These are phyloP conservation scores for Sturnira hondurensis DNA, from an alignment of 2,113 vertebrate species.

Conservation along the genomic window DNA sequence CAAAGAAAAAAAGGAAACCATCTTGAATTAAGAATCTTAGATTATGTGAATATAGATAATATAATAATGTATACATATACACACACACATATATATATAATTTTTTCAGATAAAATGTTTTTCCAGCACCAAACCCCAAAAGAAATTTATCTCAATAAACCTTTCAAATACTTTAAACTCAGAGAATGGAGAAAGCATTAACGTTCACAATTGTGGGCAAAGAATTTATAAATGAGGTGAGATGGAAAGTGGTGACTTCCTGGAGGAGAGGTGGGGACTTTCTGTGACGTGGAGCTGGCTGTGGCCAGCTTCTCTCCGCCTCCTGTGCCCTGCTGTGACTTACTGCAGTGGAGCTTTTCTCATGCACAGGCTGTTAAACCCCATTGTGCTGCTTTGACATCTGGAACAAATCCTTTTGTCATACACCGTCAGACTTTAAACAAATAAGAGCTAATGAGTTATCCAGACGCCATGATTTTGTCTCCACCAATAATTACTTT, in stretches of 20 bases:
- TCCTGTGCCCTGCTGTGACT: not conserved
- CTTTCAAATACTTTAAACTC: slow-evolving; percentile 27
- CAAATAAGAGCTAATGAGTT: slow-evolving; percentile 71
- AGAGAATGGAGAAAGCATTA: slow-evolving; percentile 29
- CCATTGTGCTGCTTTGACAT: slow-evolving; percentile 51
- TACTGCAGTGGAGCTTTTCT: not conserved
- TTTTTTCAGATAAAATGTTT: slow-evolving; percentile 21
- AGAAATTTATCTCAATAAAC: not conserved
- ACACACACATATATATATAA: not conserved
- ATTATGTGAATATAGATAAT: not conserved
- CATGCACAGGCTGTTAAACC: slow-evolving; percentile 25
- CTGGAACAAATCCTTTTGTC: slow-evolving; percentile 72
- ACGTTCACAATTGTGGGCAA: not conserved
- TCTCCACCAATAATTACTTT: slow-evolving; percentile 48
- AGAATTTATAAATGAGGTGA: not conserved
- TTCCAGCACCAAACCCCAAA: not conserved
- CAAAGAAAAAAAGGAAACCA: not conserved
- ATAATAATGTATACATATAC: not conserved
- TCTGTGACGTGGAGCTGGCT: not conserved
- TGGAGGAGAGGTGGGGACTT: not conserved
- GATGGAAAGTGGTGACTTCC: not conserved
- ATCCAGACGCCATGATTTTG: slow-evolving; percentile 30
- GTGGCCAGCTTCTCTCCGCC: not conserved
- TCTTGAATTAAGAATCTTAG: not conserved
- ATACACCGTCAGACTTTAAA: slow-evolving; percentile 66